Percentiles rank a stretch among this genome's conserved stretches.
Evolutionary conservation across 64 coral and sea anemone genomes (phyloP).

Genomic region (Dendronephthya gigantea): DNA sequence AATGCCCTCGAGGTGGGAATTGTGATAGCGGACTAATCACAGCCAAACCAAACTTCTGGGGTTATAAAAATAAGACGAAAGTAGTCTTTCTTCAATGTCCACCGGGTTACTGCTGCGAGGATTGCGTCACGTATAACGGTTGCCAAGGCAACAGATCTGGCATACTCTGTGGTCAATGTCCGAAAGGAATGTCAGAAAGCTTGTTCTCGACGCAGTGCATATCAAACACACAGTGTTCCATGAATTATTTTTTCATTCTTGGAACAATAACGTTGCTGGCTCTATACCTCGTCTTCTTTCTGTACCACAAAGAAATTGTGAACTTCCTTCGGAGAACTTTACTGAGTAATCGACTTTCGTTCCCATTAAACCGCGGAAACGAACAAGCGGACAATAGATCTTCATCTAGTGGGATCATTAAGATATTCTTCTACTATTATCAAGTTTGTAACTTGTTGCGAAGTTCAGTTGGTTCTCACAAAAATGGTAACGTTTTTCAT

Average conservation of each 20-base stretch:
- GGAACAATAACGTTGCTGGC: not conserved
- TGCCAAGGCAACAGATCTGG: slow-evolving; percentile 2
- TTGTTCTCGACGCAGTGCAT: not conserved
- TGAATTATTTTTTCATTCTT: not conserved
- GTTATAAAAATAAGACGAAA: not conserved
- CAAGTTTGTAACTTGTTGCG: not conserved
- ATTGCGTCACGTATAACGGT: not conserved
- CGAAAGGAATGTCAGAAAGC: not conserved
- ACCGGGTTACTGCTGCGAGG: not conserved
- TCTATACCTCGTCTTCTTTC: not conserved
- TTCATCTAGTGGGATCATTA: not conserved
- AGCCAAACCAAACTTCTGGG: not conserved
- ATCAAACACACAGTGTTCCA: not conserved
- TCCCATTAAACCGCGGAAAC: not conserved
- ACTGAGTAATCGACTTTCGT: not conserved
- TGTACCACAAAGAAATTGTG: not conserved
- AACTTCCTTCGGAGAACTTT: not conserved
- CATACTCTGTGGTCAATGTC: not conserved
- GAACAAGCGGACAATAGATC: not conserved
- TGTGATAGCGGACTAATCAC: not conserved
- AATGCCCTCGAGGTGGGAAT: not conserved
- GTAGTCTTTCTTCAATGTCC: not conserved
- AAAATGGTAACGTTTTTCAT: not conserved
- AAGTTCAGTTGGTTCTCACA: not conserved
- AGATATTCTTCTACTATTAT: not conserved